These are phyloP conservation scores for Parus major DNA, from an alignment of 2,113 vertebrate species.

Conservation along the genomic window DNA sequence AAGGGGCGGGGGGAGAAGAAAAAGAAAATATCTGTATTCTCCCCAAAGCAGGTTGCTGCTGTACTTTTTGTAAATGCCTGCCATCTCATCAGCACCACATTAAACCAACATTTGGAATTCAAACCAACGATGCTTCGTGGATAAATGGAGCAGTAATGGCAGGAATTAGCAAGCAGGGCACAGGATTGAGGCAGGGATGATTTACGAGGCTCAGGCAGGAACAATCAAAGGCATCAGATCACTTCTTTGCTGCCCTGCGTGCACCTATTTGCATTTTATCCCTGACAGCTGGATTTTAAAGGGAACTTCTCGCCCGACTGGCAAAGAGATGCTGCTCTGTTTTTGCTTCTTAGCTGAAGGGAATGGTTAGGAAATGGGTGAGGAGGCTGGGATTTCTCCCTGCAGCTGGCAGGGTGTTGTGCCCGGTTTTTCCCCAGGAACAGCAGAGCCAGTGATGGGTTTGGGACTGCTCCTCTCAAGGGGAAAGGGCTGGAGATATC, in stretches of 20 bases:
- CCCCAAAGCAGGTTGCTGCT: background rate
- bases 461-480: background rate
- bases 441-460: background rate
- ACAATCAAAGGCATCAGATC: constrained; percentile 46
- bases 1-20: background rate
- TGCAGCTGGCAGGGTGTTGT: fast-evolving
- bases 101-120: constrained; percentile 34
- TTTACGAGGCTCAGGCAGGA: constrained; percentile 39
- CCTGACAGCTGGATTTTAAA: background rate
- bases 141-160: constrained; percentile 33
- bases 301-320: background rate
- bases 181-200: constrained; percentile 1
- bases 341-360: background rate
- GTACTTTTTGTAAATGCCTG: background rate
- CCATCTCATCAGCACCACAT: constrained; percentile 28
- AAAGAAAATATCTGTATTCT: background rate
- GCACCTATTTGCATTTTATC: constrained; percentile 19
- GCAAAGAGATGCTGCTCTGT: background rate
- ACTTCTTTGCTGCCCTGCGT: background rate
- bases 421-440: fast-evolving
- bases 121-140: background rate
- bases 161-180: constrained; percentile 45
- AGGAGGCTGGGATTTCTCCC: background rate
- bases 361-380: background rate
- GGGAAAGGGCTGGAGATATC: background rate